Evolutionary conservation across 1,140 invertebrate genomes (phyloP), one percentile per base, ranked within the genome.

Genomic region (Pygmarrhopalites habei): DNA sequence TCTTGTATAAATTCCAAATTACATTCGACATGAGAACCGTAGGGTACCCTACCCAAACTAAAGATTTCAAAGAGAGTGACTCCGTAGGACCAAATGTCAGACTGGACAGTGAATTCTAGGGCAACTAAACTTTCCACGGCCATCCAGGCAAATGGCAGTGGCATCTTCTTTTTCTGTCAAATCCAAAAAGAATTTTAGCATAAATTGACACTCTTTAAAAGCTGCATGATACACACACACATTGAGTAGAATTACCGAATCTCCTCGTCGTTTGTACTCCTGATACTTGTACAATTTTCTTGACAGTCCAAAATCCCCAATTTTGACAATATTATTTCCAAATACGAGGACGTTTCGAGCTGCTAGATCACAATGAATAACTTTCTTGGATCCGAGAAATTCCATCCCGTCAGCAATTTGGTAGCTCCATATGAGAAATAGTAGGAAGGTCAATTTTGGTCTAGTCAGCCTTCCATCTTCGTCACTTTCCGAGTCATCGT

Each of bases 121-220:
- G 69, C 58, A 19, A 64, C 62, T 17, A 75, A 60, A n/a, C 70
- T 72, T 60, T 75, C 74, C 46, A 66, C 39, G 10, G 73, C 64
- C 64, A 76, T 68, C 74, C 74, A 74, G 39, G 88, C 81, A 52
- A 91, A 89, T 1, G 85, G 89, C 72, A 59, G 21, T 14, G 12
- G 2, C 4, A 17, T 26, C 12, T 59, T 15, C 25, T 12, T 7
- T 25, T 59, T 46, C 41, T 49, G 7, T 7, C 7, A 51, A 19
- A 21, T 51, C 47, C 12, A 10, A 7, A 7, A 51, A 7, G 19
- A 51, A 51, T 51, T 7, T 12, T 12, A 10, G 12, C 12, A 19
- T 10, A 51, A 39, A 39, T 10, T 39, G 7, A 17, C n/a, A 39
- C 35, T 17, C 7, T 10, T 10, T 39, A 39, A 39, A 10, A 39